Evolutionary conservation across 2,888 invertebrate genomes (phyloP).

Genomic region (Masnerella sp.): DNA sequence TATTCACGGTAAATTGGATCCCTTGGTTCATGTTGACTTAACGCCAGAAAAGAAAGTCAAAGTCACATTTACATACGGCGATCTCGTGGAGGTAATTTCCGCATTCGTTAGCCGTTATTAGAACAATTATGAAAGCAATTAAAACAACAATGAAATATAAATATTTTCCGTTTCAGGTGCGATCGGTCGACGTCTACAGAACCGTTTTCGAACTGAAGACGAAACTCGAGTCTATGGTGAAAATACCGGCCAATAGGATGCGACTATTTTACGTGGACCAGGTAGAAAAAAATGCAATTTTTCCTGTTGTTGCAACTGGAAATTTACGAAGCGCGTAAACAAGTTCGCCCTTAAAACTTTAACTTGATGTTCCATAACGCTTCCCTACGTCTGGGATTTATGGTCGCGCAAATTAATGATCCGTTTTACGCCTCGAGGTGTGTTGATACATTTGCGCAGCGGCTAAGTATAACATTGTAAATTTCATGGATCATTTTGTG

Average conservation of each 20-base stretch:
- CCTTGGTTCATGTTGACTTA: constrained; percentile 92
- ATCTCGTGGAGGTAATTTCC: constrained; percentile 82
- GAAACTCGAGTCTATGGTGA: constrained; percentile 88
- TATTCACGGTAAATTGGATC: constrained; percentile 93
- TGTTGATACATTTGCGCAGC: too few species aligned
- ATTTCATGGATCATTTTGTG: too few species aligned
- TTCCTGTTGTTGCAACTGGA: constrained; percentile 5
- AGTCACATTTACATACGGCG: constrained; percentile 89
- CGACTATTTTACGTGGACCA: constrained; percentile 93
- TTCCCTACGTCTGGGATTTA: too few species aligned
- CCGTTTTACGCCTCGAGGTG: too few species aligned
- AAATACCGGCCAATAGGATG: constrained; percentile 91
- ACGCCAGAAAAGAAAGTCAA: constrained; percentile 91
- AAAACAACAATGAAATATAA: neutral
- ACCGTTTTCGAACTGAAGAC: constrained; percentile 90
- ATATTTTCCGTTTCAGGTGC: constrained; percentile 67
- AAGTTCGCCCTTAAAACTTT: too few species aligned
- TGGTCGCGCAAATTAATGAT: too few species aligned
- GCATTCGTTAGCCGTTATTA: constrained; percentile 4
- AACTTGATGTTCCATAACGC: neutral
- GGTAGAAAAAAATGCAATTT: constrained; percentile 71
- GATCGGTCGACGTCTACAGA: constrained; percentile 79
- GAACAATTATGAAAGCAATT: neutral
- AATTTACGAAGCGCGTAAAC: constrained; percentile 2
- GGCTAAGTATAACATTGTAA: too few species aligned